Base-by-base conservation (phyloP, 2,797 vertebrate genomes). In the Chaetodon trifasciatus region DNA sequence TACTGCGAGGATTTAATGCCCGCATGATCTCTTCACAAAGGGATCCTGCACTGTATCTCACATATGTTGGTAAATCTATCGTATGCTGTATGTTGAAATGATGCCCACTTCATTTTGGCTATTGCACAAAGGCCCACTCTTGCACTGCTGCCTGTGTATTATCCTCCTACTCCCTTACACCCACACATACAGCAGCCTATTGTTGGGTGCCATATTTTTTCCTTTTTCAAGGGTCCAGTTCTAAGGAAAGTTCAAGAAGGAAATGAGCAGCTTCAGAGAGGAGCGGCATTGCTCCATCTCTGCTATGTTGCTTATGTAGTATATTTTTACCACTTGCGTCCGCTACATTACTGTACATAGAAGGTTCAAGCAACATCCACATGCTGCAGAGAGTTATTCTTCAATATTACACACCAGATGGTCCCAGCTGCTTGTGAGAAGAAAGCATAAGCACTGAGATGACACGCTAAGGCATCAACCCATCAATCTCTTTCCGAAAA, bases 151-250 rank as follows among this genome's bases (percentile, higher is more conserved):
- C 79, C 52, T 78, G 74, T 83, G 67, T 82, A 86, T 83, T 84
- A 84, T 92, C 84, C 79, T 89, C 86, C 88, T 69, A 83, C 85
- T 81, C 55, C 77, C 53, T 65, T 23, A 56, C 83, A 69, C 84
- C 84, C 87, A 89, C 90, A 78, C 83, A 81, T 39, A 68, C 61
- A 75, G 28, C 52, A 78, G 74, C 37, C 81, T 81, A 62, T 86
- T 89, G 78, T 87, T 76, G 67, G 82, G 71, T 62, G 81, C 66
- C 35, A 61, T 74, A 44, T 70, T 76, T 76, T 63, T 78, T 3
- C 7, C 3, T 58, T 76, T 86, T 78, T 80, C n/a, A 74, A 67
- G 44, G 35, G 81, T 81, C 70, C 57, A 47, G 57, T 46, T 85
- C 21, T 47, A 55, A 77, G 60, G 32, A 78, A 80, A 82, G 77